Percentiles rank a stretch among this genome's conserved stretches.
phyloP scores from a whole-genome alignment of 2,113 vertebrate genomes.

The Alligator sinensis region DNA sequence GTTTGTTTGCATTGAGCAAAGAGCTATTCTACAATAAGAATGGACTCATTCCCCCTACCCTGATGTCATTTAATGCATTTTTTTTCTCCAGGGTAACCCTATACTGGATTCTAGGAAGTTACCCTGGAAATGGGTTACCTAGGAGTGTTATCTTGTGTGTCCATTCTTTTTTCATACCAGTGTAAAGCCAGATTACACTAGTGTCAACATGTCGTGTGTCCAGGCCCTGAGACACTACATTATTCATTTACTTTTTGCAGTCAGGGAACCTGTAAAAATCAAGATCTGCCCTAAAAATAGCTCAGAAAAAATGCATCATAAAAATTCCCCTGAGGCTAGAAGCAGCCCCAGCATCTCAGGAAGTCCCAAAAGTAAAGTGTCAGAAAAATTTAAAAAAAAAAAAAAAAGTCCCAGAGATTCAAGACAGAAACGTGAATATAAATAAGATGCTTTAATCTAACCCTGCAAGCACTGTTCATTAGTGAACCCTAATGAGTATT shows the following conservation, averaged over 20 bases:
- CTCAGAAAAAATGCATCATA: background rate
- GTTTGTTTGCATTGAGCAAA: too few species aligned
- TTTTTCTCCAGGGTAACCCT: too few species aligned
- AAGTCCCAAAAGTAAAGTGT: background rate
- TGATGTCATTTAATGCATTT: too few species aligned
- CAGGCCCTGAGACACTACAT: fast-evolving
- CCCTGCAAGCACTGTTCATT: background rate
- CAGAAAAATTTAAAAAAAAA: background rate
- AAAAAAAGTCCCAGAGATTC: background rate
- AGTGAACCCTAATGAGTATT: background rate
- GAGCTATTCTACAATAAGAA: too few species aligned
- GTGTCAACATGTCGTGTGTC: too few species aligned
- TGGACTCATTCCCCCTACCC: too few species aligned
- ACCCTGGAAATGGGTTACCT: too few species aligned
- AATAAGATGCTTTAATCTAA: background rate
- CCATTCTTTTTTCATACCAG: too few species aligned
- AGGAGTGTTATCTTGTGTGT: too few species aligned
- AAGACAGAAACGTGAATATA: background rate
- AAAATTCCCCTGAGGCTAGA: background rate
- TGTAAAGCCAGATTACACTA: too few species aligned
- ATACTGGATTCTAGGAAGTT: too few species aligned
- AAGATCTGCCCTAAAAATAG: background rate
- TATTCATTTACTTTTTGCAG: background rate
- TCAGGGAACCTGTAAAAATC: background rate
- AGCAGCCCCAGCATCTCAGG: background rate